Percentiles rank a stretch among this genome's conserved stretches.
Evolutionary conservation across 2,888 invertebrate species (phyloP).

Genomic region (Drosophila flavopinicola): DNA sequence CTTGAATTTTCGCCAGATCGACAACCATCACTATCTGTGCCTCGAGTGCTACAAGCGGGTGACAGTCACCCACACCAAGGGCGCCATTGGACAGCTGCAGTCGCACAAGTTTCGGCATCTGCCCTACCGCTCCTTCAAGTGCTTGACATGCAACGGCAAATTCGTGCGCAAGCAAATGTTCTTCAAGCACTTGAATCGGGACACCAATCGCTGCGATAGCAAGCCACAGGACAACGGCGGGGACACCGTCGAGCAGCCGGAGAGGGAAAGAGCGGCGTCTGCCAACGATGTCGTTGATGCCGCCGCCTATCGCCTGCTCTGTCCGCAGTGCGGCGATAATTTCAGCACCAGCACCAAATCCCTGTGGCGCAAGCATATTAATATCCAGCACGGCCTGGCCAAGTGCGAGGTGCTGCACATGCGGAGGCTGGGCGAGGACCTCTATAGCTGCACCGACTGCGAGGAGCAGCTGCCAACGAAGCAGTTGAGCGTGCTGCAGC

Average conservation of each 20-base stretch:
- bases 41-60: constrained; percentile 82
- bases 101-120: constrained; percentile 82
- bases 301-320: constrained; percentile 57
- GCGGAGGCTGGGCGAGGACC: constrained; percentile 56
- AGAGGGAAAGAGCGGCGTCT: constrained; percentile 5
- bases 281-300: constrained; percentile 30
- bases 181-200: constrained; percentile 79
- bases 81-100: constrained; percentile 81
- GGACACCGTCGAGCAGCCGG: constrained; percentile 12
- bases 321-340: constrained; percentile 78
- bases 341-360: constrained; percentile 68
- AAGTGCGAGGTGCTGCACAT: constrained; percentile 71
- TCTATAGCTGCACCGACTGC: constrained; percentile 74
- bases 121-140: constrained; percentile 80
- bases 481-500: constrained; percentile 70
- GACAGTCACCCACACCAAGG: constrained; percentile 81
- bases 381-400: constrained; percentile 67
- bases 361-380: constrained; percentile 79
- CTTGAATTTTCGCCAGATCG: constrained; percentile 80
- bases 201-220: constrained; percentile 77
- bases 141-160: constrained; percentile 72
- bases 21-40: constrained; percentile 80
- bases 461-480: constrained; percentile 73
- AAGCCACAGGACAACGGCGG: constrained; percentile 35
- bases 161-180: constrained; percentile 83